phyloP scores from a whole-genome alignment of 2,888 invertebrate genomes.

The Lepidonotus clava region DNA sequence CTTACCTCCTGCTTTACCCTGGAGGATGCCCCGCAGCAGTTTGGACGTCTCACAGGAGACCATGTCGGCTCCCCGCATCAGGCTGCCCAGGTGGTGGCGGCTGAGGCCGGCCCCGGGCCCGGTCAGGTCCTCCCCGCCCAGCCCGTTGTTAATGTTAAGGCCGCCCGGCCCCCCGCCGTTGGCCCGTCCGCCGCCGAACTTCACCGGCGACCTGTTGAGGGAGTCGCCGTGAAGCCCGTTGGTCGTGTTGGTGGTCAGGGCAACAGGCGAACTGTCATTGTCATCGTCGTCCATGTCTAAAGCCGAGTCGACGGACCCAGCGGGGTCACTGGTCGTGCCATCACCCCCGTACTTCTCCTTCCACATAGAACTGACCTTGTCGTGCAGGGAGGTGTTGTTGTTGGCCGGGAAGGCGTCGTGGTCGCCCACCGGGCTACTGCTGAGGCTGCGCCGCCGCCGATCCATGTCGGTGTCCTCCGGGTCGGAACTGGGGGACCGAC shows the following conservation, averaged over 20 bases:
- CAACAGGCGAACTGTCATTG: constrained; percentile 17
- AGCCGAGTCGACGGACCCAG: constrained; percentile 21
- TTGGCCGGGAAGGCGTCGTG: constrained; percentile 21
- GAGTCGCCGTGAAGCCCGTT: background rate
- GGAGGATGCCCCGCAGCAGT: constrained; percentile 93
- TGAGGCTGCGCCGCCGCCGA: constrained; percentile 7
- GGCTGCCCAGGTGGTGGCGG: constrained; percentile 78
- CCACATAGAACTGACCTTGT: constrained; percentile 43
- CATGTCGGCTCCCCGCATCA: constrained; percentile 55
- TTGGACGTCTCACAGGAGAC: constrained; percentile 81
- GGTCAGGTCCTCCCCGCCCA: background rate
- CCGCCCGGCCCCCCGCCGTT: background rate
- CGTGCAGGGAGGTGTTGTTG: constrained; percentile 30
- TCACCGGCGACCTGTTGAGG: constrained; percentile 22
- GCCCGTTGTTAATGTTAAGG: background rate
- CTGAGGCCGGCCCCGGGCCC: constrained; percentile 2
- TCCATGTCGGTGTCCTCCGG: constrained; percentile 24
- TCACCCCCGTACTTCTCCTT: constrained; percentile 40
- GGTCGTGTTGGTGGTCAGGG: background rate
- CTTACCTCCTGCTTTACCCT: constrained; percentile 93
- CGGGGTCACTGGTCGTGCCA: constrained; percentile 8
- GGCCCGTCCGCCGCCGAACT: constrained; percentile 24
- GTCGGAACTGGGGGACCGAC: background rate
- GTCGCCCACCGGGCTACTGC: constrained; percentile 22
- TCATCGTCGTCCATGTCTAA: constrained; percentile 46